phyloP scores from a whole-genome alignment of 1,140 invertebrate species.

The Eumaeus atala region DNA sequence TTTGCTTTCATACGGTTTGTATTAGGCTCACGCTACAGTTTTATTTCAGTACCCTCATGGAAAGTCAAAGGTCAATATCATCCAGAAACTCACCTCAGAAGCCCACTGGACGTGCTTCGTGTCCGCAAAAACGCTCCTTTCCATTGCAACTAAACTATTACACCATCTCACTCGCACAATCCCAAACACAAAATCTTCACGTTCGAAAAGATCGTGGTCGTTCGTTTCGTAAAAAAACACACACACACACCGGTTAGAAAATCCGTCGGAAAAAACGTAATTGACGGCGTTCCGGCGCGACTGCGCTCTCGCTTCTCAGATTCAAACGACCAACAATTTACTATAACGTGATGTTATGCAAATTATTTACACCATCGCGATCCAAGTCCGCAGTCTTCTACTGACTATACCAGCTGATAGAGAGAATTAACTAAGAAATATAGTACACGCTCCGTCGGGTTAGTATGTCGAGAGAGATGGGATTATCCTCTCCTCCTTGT shows the following conservation, averaged over 20 bases:
- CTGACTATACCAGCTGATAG: constrained; percentile 57
- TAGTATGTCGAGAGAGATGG: constrained; percentile 48
- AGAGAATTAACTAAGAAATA: constrained; percentile 42
- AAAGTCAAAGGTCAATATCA: constrained; percentile 1
- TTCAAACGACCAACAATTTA: not conserved
- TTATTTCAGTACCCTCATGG: no score
- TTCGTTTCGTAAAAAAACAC: constrained; percentile 45
- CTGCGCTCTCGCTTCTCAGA: constrained; percentile 27
- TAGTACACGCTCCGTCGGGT: constrained; percentile 52
- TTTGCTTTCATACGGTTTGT: no score
- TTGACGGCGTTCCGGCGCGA: constrained; percentile 36
- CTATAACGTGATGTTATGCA: constrained; percentile 15
- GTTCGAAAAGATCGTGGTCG: constrained; percentile 33
- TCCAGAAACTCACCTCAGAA: constrained; percentile 54
- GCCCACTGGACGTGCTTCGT: constrained; percentile 59
- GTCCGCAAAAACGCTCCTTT: constrained; percentile 67
- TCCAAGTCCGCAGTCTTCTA: constrained; percentile 32
- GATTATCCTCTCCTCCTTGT: constrained; percentile 33
- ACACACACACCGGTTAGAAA: constrained; percentile 45
- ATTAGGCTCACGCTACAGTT: no score
- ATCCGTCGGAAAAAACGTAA: constrained; percentile 44
- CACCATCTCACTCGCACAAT: constrained; percentile 51
- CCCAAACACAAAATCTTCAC: constrained; percentile 25
- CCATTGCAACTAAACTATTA: constrained; percentile 52
- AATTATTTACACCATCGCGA: constrained; percentile 23